These are phyloP conservation scores for Erinaceus europaeus DNA, from an alignment of 2,113 vertebrate genomes.

Conservation along the genomic window DNA sequence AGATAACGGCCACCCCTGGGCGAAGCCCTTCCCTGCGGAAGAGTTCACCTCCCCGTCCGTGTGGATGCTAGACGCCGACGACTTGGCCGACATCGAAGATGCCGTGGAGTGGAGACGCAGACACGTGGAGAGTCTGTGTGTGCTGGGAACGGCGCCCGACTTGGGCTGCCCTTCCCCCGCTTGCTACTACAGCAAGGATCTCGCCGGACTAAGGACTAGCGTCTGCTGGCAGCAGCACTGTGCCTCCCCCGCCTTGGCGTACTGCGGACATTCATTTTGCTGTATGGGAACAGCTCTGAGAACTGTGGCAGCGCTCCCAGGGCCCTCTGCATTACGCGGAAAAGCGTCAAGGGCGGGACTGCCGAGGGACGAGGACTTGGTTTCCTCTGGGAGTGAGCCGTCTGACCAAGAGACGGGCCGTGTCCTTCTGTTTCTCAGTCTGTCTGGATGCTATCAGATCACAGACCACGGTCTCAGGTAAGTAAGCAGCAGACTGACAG, in stretches of 20 bases:
- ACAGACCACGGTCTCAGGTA: constrained; percentile 97
- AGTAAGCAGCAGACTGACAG: constrained; percentile 30
- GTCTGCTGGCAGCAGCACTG: constrained; percentile 89
- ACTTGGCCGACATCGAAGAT: constrained; percentile 95
- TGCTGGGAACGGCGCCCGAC: constrained; percentile 81
- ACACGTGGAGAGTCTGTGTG: constrained; percentile 80
- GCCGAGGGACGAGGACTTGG: constrained; percentile 81
- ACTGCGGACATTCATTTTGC: constrained; percentile 93
- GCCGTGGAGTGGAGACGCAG: constrained; percentile 91
- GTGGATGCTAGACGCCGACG: constrained; percentile 90
- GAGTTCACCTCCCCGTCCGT: constrained; percentile 80
- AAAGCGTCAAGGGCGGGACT: constrained; percentile 88
- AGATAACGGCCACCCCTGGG: constrained; percentile 77
- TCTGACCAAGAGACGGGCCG: constrained; percentile 85
- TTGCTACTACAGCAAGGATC: constrained; percentile 87
- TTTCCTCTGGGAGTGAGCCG: constrained; percentile 82
- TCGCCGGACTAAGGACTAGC: constrained; percentile 89
- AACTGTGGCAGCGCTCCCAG: constrained; percentile 87
- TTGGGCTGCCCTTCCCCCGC: constrained; percentile 79
- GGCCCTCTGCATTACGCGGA: constrained; percentile 79
- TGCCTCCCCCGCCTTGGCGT: constrained; percentile 83
- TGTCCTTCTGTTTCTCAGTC: constrained; percentile 93
- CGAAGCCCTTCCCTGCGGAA: constrained; percentile 70
- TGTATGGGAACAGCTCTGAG: constrained; percentile 87
- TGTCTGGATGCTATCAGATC: constrained; percentile 97